phyloP scores from a whole-genome alignment of 2,797 vertebrate genomes.

The Toxotes lorentzi region DNA sequence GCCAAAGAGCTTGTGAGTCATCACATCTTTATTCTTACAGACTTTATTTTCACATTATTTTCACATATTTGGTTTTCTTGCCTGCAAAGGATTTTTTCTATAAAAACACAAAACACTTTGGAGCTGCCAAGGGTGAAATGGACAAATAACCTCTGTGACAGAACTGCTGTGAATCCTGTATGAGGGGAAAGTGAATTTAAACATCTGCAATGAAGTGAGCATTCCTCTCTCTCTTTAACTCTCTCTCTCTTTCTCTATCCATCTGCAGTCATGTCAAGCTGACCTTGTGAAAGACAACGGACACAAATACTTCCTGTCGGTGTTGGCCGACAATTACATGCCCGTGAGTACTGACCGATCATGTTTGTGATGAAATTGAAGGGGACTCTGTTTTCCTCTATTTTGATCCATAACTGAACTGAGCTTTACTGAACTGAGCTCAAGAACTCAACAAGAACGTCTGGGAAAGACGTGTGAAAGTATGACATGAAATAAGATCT shows the following conservation, averaged over 20 bases:
- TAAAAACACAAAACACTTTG: neutral
- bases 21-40: neutral
- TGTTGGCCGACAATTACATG: constrained; percentile 97
- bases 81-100: neutral
- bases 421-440: neutral
- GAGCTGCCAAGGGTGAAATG: neutral
- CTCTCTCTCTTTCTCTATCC: neutral
- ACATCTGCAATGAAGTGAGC: constrained; percentile 11
- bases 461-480: neutral
- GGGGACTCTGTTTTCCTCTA: neutral
- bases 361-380: neutral
- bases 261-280: constrained; percentile 93
- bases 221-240: neutral
- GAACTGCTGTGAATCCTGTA: constrained; percentile 6
- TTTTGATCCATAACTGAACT: neutral
- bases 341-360: constrained; percentile 88
- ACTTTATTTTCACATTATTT: constrained; percentile 7
- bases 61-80: neutral
- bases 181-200: constrained; percentile 17
- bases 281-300: constrained; percentile 98
- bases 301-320: constrained; percentile 98
- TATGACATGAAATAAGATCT: neutral
- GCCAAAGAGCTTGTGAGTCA: neutral
- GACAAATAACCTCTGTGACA: neutral
- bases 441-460: neutral